Evolutionary conservation across 2,113 vertebrate genomes (phyloP).

Genomic region (Alexandromys fortis): DNA sequence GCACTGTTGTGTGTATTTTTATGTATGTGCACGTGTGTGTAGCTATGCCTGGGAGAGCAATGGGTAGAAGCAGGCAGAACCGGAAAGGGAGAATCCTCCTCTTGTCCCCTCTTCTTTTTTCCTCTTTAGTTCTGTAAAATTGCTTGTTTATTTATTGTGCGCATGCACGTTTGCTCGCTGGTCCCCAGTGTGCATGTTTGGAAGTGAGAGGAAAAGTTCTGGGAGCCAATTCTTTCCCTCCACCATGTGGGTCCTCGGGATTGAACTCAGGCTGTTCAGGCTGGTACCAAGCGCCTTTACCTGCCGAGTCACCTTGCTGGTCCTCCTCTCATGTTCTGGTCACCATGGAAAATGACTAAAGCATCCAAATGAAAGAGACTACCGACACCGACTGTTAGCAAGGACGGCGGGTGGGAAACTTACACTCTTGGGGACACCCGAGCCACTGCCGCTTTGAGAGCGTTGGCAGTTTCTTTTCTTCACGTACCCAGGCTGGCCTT

Average conservation of each 20-base stretch:
- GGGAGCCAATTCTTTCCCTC: background rate
- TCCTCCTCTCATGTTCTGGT: background rate
- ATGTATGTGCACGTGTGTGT: background rate
- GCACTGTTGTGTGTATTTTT: background rate
- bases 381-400: rapidly evolving
- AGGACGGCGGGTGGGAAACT: rapidly evolving
- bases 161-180: too few relatives aligned
- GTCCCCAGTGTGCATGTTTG: background rate
- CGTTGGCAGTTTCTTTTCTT: background rate
- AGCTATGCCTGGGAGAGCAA: too few relatives aligned
- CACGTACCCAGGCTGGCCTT: too few relatives aligned
- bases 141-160: background rate
- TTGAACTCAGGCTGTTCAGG: background rate
- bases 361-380: too few relatives aligned
- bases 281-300: background rate
- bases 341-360: background rate
- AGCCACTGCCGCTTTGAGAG: background rate
- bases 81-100: background rate
- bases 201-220: background rate
- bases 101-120: background rate
- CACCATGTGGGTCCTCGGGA: background rate
- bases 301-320: background rate
- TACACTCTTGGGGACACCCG: rapidly evolving
- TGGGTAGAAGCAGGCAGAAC: background rate
- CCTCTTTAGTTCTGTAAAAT: background rate